A percentile compares a stretch with the other conserved stretches of the same genome.
Conservation (phyloP, 2,888 invertebrate species). For the Oeneis ivallda region DNA sequence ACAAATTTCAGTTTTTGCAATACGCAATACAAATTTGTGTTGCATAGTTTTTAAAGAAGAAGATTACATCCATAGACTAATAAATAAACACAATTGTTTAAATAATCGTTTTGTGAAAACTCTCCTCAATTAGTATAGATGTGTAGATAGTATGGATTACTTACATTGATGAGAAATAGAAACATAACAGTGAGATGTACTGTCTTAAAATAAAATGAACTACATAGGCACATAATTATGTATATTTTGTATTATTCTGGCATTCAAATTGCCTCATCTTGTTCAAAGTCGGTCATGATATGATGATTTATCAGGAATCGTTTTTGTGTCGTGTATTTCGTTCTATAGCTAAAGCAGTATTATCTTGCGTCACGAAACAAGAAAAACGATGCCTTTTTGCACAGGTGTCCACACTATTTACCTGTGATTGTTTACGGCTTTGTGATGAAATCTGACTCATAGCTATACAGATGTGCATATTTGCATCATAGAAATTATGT, state of each 20-base stretch:
- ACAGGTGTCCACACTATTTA: constrained; percentile 30
- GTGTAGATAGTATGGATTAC: too few species aligned
- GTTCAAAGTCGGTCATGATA: constrained; percentile 24
- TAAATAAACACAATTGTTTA: too few species aligned
- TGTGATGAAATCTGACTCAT: constrained; percentile 19
- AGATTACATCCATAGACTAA: too few species aligned
- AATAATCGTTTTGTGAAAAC: too few species aligned
- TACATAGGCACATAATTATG: too few species aligned
- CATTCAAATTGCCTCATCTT: constrained; percentile 27
- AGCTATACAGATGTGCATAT: constrained; percentile 2
- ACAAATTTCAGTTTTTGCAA: too few species aligned
- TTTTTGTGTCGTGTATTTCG: constrained; percentile 30
- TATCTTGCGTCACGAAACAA: constrained; percentile 27
- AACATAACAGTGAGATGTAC: constrained; percentile 9
- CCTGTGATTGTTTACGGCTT: constrained; percentile 23
- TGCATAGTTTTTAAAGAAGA: too few species aligned
- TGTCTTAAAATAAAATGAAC: constrained; percentile 22
- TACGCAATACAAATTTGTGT: too few species aligned
- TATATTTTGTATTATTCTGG: constrained; percentile 20
- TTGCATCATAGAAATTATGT: constrained; percentile 17
- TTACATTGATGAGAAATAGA: constrained; percentile 7
- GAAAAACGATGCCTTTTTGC: constrained; percentile 26
- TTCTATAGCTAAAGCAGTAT: background rate
- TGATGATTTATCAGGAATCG: constrained; percentile 26
- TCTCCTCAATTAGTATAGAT: too few species aligned